Base-by-base conservation (phyloP, 2,888 invertebrate species). In the Chrysotoxum bicinctum region DNA sequence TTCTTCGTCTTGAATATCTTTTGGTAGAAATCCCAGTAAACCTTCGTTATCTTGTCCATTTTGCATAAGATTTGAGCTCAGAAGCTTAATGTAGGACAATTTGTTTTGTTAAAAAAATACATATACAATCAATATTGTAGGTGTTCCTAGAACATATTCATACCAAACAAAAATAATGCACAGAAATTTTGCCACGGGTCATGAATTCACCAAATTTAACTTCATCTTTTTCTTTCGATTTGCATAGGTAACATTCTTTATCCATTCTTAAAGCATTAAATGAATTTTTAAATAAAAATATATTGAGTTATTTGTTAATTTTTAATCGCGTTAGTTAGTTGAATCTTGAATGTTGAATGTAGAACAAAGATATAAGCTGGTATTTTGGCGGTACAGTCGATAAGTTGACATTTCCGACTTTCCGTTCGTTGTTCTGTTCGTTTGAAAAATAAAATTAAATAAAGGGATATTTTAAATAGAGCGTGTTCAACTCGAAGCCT, bases 161-260 rank as follows among this genome's bases (percentile, higher is more conserved):
- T 64, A 96, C 96, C 92, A 95, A 93, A 90, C 96, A 97, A 91
- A 94, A 96, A 88, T 96, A 95, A 90, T 97, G 96, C 2, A 95
- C 95, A 43, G 93, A 92, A 30, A 95, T 91, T 12, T 93, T 93
- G 12, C 93, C 92, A 56, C 93, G 92, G 10, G 92, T 91, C 87
- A 85, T 73, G 10, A 74, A 85, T 69, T 85, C 76, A 56, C 85
- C 85, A 58, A 69, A 85, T 64, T 69, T 81, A 16, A 85, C 40
- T n/a, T 85, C 76, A 45, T 85, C 58, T 35, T 62, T 72, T 73
- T 81, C 56, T 7, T 37, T 66, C 2, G 76, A 81, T 4, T 77
- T 81, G 23, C 85, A 85, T 37, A 85, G 52, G n/a, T 23, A 73
- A 52, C 85, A 85, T 19, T 40, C n/a, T 30, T 66, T 21, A 40